Conservation (phyloP, 1,140 invertebrate species). For the Lordiphosa clarofinis region DNA sequence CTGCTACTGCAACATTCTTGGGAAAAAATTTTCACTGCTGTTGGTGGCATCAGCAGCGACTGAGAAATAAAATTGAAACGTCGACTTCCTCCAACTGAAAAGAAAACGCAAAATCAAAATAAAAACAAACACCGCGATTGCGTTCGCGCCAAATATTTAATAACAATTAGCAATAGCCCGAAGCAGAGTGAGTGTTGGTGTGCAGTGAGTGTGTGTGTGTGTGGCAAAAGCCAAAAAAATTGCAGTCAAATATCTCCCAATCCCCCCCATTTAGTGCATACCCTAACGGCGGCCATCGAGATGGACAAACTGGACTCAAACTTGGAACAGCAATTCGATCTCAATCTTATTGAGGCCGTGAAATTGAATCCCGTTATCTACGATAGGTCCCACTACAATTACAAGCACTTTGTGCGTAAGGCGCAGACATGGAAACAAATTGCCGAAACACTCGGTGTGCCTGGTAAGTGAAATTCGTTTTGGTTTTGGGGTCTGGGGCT, state of each 20-base stretch:
- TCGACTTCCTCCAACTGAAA: conserved; percentile 59
- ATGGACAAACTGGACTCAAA: conserved; percentile 77
- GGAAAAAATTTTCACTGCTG: conserved; percentile 3
- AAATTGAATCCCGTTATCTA: conserved; percentile 78
- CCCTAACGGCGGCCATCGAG: conserved; percentile 63
- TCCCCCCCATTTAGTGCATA: conserved; percentile 50
- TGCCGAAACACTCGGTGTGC: conserved; percentile 75
- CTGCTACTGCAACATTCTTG: too few species aligned
- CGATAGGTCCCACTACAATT: conserved; percentile 77
- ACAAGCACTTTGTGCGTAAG: conserved; percentile 76
- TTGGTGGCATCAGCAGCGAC: conserved; percentile 63
- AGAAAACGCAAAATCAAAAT: conserved; percentile 68
- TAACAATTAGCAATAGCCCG: conserved; percentile 68
- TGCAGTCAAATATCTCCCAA: conserved; percentile 2
- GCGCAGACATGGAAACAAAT: conserved; percentile 78
- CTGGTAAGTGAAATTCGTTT: conserved; percentile 76
- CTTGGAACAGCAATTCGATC: conserved; percentile 77
- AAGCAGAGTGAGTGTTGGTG: conserved; percentile 64
- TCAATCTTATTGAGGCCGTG: conserved; percentile 74
- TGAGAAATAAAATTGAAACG: conserved; percentile 72
- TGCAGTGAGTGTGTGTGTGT: conserved; percentile 19
- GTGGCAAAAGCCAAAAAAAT: conserved; percentile 20
- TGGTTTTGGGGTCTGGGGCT: conserved; percentile 7
- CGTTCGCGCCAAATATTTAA: conserved; percentile 71
- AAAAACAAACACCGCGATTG: conserved; percentile 70